Evolutionary conservation across 1,140 invertebrate species (phyloP).

Genomic region (Danaus plexippus): DNA sequence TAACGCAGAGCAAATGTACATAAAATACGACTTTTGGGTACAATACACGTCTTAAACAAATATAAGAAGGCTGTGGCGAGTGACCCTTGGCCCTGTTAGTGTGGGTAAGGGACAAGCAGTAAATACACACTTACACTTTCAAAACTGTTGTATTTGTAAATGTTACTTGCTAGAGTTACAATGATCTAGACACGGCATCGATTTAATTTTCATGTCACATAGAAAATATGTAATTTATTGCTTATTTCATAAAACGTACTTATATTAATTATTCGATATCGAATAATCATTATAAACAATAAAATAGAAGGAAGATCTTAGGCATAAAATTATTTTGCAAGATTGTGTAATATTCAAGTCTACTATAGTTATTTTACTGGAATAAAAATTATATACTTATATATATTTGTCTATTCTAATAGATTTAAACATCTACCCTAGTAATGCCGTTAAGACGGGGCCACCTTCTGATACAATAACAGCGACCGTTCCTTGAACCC

Average conservation of each 20-base stretch:
- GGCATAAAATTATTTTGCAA: no score
- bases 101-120: slow-evolving; percentile 57
- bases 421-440: slow-evolving; percentile 11
- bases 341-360: background rate
- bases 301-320: no score
- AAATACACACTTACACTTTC: slow-evolving; percentile 38
- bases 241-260: no score
- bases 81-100: slow-evolving; percentile 60
- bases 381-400: slow-evolving; percentile 1
- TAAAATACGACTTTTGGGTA: slow-evolving; percentile 44
- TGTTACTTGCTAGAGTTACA: slow-evolving; percentile 42
- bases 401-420: slow-evolving; percentile 22
- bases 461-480: slow-evolving; percentile 70
- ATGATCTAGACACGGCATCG: slow-evolving; percentile 22
- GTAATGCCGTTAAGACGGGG: slow-evolving; percentile 57
- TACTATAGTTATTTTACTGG: slow-evolving; percentile 2
- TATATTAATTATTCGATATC: no score
- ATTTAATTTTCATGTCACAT: no score
- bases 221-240: no score
- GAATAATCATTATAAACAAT: no score
- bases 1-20: slow-evolving; percentile 15
- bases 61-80: slow-evolving; percentile 64
- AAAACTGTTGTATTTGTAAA: slow-evolving; percentile 61
- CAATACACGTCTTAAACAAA: slow-evolving; percentile 67
- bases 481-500: slow-evolving; percentile 46